Evolutionary conservation across 2,797 vertebrate species (phyloP), one percentile per base, ranked within the genome.

Genomic region (Girardinus metallicus): DNA sequence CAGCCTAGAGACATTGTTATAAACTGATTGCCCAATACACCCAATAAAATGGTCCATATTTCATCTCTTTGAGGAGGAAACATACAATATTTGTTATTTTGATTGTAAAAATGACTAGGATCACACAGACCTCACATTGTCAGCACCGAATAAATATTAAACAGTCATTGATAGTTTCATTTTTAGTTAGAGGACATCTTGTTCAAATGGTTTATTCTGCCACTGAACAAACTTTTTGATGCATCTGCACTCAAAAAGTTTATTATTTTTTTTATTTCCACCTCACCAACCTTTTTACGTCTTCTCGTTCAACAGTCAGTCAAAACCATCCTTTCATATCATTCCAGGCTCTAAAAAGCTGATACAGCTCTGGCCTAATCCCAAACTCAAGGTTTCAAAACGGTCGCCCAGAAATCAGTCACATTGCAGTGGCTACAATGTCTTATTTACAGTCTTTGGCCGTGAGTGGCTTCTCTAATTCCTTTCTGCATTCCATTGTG

Each of bases 351-450:
- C 46, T 23, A 36, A 36, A 74, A 51, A 15, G 47, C 31, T 51
- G 31, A 34, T 16, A 44, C 68, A 71, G 72, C 72, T 53, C 47
- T 34, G 72, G 47, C 31, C 34, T 51, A 23, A 36, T 21, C 41
- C 29, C 16, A 49, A 36, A 34, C 46, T 74, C 72, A 74, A 39
- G 72, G 72, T 36, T 74, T 74, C 47, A 36, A 36, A 53, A 44
- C 5, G 41, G 5, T 71, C 36, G 46, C 31, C 72, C 44, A 74
- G 31, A 74, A 53, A 74, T 23, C 21, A 74, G 47, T 49, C 46
- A 53, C 31, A 53, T 36, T 53, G 72, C 31, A 51, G 4, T 53
- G 47, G 16, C 29, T 51, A 53, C 72, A 9, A 51, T 39, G 18
- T 34, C 31, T 74, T 51, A 53, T 49, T 23, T 74, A 71, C 39